Percentiles rank a stretch among this genome's conserved stretches.
phyloP scores from a whole-genome alignment of 2,888 invertebrate genomes.

The Amiota mariae region DNA sequence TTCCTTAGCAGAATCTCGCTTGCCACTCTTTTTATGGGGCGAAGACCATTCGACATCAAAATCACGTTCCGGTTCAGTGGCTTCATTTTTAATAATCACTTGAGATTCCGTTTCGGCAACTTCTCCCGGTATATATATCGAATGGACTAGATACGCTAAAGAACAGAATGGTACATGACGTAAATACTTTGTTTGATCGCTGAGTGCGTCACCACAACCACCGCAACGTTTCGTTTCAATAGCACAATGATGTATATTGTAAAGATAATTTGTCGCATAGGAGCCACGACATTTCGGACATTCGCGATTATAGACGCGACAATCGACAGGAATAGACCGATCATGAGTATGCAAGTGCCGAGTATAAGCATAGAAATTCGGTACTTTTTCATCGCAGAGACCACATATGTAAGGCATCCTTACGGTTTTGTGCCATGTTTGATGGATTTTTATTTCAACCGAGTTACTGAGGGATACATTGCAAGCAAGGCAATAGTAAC shows the following conservation, averaged over 20 bases:
- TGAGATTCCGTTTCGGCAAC: slow-evolving; percentile 54
- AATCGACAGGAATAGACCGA: slow-evolving; percentile 48
- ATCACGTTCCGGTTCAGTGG: slow-evolving; percentile 32
- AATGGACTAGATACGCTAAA: slow-evolving; percentile 62
- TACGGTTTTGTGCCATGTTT: slow-evolving; percentile 72
- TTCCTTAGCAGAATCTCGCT: slow-evolving; percentile 67
- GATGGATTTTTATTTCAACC: slow-evolving; percentile 73
- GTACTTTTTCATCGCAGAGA: slow-evolving; percentile 68
- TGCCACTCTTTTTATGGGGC: slow-evolving; percentile 41
- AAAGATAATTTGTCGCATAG: slow-evolving; percentile 71
- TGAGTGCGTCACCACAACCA: slow-evolving; percentile 64
- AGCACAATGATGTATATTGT: slow-evolving; percentile 71
- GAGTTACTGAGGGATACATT: slow-evolving; percentile 71
- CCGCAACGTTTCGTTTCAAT: slow-evolving; percentile 67
- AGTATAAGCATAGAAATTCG: slow-evolving; percentile 61
- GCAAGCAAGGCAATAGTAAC: slow-evolving; percentile 75
- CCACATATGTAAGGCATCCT: slow-evolving; percentile 74
- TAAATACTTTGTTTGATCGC: slow-evolving; percentile 62
- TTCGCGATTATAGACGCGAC: slow-evolving; percentile 65
- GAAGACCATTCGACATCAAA: slow-evolving; percentile 35
- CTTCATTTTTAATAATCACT: slow-evolving; percentile 66
- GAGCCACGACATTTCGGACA: slow-evolving; percentile 68
- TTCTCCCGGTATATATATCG: slow-evolving; percentile 62
- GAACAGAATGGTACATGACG: slow-evolving; percentile 66
- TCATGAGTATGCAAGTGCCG: slow-evolving; percentile 69